These are phyloP conservation scores for Oceanites oceanicus DNA, from an alignment of 2,113 vertebrate species.

Conservation along the genomic window DNA sequence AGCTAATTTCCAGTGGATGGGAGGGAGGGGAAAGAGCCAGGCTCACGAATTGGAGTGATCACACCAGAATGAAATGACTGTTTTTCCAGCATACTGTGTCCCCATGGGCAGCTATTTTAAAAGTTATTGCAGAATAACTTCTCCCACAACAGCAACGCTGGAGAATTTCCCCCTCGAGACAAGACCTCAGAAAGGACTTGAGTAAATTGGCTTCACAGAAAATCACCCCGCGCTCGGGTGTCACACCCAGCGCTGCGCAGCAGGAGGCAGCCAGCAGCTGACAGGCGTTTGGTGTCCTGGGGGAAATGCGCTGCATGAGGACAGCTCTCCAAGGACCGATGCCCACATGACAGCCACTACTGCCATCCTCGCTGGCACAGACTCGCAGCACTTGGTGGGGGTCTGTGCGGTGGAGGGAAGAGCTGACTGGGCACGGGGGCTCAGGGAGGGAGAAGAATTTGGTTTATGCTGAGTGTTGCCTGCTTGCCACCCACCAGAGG, in stretches of 20 bases:
- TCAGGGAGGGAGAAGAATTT: neutral
- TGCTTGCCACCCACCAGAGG: neutral
- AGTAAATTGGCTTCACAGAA: neutral
- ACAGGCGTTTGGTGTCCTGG: neutral
- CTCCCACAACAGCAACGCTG: neutral
- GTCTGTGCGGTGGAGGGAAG: fast-evolving
- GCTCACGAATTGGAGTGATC: neutral
- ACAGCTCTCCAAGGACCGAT: neutral
- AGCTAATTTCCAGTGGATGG: neutral
- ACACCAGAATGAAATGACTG: neutral
- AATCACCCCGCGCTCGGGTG: neutral
- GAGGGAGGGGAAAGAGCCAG: neutral
- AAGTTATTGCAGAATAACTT: slow-evolving; percentile 9
- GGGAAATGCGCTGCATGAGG: neutral
- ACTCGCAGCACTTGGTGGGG: neutral
- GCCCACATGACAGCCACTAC: neutral
- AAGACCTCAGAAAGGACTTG: neutral
- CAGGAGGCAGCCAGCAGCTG: neutral
- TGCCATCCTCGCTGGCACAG: neutral
- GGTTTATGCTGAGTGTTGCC: neutral
- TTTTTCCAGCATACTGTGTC: neutral
- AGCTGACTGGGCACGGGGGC: neutral
- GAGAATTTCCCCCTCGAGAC: neutral
- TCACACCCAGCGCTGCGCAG: neutral
- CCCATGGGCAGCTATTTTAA: neutral